Conservation (phyloP, 2,888 invertebrate species). For the Melieria crassipennis region DNA sequence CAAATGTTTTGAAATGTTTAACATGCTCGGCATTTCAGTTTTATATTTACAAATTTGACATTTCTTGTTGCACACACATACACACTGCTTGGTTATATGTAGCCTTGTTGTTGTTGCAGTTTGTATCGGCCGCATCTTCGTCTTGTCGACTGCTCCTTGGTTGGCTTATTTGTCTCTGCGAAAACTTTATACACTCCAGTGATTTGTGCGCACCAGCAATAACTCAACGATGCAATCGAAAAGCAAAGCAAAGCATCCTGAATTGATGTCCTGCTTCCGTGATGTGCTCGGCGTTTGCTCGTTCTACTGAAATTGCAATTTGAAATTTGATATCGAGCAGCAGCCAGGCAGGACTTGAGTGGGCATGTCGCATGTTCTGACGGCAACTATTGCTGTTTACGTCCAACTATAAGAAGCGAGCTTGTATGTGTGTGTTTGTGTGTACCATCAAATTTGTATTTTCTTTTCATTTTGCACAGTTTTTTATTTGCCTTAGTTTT, state of each 20-base stretch:
- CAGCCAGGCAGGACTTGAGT: neutral
- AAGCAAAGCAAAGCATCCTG: neutral
- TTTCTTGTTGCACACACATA: conserved; percentile 4
- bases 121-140: neutral
- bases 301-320: no score
- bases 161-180: conserved; percentile 1
- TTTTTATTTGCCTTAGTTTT: no score
- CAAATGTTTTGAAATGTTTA: no score
- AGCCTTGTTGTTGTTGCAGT: conserved; percentile 12
- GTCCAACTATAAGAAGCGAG: no score
- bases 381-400: no score
- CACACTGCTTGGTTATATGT: neutral
- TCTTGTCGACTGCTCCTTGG: neutral
- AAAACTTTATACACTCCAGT: conserved; percentile 17
- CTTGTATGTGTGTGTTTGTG: no score
- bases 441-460: no score
- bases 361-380: no score
- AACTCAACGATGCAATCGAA: neutral
- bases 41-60: conserved; percentile 5
- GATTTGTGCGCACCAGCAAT: conserved; percentile 4
- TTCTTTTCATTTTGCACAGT: no score
- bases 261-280: neutral
- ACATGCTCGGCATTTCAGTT: neutral
- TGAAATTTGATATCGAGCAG: neutral
- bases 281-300: no score